A percentile compares a stretch with the other conserved stretches of the same genome.
Conservation (phyloP, 2,113 vertebrate genomes). For the Gulo gulo region DNA sequence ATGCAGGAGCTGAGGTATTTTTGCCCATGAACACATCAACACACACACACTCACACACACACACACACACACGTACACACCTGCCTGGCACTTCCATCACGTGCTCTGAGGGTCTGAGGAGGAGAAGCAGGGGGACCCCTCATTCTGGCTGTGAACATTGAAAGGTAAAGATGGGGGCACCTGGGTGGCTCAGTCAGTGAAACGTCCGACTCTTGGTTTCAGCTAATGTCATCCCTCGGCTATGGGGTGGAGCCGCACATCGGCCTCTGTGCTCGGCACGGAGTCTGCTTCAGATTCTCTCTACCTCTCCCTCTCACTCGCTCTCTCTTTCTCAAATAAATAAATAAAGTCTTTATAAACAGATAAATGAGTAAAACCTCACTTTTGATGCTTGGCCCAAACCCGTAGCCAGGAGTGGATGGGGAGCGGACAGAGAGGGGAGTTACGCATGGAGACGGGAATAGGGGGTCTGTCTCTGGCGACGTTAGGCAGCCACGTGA, state of each 20-base stretch:
- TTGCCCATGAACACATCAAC: fast-evolving
- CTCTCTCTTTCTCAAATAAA: neutral
- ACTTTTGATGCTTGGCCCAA: neutral
- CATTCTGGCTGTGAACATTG: neutral
- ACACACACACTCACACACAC: no score
- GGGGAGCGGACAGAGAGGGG: neutral
- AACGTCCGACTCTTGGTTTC: neutral
- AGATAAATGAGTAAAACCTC: neutral
- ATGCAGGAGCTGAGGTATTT: neutral
- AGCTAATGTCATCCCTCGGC: neutral
- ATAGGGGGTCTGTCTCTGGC: neutral
- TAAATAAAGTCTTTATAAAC: neutral
- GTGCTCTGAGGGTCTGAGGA: neutral
- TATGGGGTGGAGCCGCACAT: neutral
- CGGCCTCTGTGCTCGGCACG: neutral
- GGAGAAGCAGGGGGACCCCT: neutral
- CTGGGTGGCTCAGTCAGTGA: neutral
- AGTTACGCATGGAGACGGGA: neutral
- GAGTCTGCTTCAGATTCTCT: neutral
- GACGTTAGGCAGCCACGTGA: fast-evolving
- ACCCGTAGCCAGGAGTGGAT: neutral
- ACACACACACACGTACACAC: no score
- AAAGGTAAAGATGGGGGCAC: neutral
- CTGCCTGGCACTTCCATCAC: neutral
- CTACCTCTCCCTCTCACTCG: neutral